Percentiles rank a stretch among this genome's conserved stretches.
Evolutionary conservation across 2,888 invertebrate genomes (phyloP).

Genomic region (Bibio marci): DNA sequence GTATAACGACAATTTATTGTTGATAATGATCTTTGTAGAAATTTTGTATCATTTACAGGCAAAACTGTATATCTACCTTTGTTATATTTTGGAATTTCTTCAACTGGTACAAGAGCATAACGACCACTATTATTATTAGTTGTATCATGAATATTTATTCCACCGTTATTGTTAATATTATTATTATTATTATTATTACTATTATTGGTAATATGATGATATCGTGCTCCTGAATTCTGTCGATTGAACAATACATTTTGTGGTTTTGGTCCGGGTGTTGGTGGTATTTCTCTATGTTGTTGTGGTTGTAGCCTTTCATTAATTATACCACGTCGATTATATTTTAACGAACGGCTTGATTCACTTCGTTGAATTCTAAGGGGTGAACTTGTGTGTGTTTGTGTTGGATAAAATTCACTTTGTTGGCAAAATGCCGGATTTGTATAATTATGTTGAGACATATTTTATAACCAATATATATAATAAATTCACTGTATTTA

Average conservation of each 20-base stretch:
- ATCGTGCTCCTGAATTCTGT: neutral
- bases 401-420: constrained; percentile 43
- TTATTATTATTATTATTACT: too few species aligned
- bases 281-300: constrained; percentile 14
- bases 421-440: constrained; percentile 67
- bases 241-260: constrained; percentile 1
- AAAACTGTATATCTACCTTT: constrained; percentile 19
- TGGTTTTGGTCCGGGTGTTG: constrained; percentile 15
- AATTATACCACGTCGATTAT: too few species aligned
- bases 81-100: constrained; percentile 11
- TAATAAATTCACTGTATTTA: too few species aligned
- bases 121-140: constrained; percentile 14
- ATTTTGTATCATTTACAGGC: constrained; percentile 18
- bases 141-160: too few species aligned
- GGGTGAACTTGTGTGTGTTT: constrained; percentile 10
- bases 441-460: constrained; percentile 40
- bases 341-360: constrained; percentile 26
- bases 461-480: constrained; percentile 8
- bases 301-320: constrained; percentile 10
- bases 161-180: too few species aligned
- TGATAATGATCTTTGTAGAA: constrained; percentile 17
- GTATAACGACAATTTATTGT: constrained; percentile 27
- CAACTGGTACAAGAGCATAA: constrained; percentile 25
- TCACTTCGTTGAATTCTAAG: constrained; percentile 30
- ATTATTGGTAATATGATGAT: too few species aligned